Conservation (phyloP, 1,140 invertebrate species). For the Danaus melanippus region DNA sequence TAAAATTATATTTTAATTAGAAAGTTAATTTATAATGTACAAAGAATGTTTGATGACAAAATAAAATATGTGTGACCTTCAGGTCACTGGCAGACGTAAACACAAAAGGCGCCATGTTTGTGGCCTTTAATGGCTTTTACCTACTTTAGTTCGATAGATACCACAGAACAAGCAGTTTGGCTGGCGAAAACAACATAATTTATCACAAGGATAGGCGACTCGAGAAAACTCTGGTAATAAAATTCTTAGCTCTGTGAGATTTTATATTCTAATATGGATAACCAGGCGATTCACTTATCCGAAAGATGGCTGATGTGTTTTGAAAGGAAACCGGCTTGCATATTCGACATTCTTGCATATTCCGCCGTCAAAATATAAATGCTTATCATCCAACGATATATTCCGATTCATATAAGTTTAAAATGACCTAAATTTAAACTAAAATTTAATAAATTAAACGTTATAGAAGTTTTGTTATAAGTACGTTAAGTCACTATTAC, state of each 20-base stretch:
- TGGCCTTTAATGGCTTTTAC: conserved; percentile 28
- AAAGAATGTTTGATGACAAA: no score
- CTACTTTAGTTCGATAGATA: conserved; percentile 33
- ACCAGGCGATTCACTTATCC: conserved; percentile 52
- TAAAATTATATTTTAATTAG: no score
- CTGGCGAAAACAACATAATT: conserved; percentile 68
- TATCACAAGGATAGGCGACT: conserved; percentile 58
- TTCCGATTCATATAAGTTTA: no score
- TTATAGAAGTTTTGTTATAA: no score
- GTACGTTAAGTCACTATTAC: no score
- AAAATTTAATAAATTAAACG: no score
- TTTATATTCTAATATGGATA: conserved; percentile 55
- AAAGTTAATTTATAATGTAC: no score
- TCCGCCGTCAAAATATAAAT: no score
- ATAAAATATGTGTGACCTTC: conserved; percentile 16
- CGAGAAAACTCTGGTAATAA: conserved; percentile 50
- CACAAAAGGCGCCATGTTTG: conserved; percentile 35
- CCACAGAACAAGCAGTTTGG: conserved; percentile 45
- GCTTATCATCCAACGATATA: no score
- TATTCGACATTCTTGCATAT: conserved; percentile 17
- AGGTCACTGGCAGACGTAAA: conserved; percentile 26
- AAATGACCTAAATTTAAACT: no score
- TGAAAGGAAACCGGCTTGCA: conserved; percentile 32
- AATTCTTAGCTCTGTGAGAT: conserved; percentile 42
- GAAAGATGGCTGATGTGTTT: conserved; percentile 24